Percentiles rank a stretch among this genome's conserved stretches.
Evolutionary conservation across 2,113 vertebrate genomes (phyloP).

Genomic region (Antechinus flavipes): DNA sequence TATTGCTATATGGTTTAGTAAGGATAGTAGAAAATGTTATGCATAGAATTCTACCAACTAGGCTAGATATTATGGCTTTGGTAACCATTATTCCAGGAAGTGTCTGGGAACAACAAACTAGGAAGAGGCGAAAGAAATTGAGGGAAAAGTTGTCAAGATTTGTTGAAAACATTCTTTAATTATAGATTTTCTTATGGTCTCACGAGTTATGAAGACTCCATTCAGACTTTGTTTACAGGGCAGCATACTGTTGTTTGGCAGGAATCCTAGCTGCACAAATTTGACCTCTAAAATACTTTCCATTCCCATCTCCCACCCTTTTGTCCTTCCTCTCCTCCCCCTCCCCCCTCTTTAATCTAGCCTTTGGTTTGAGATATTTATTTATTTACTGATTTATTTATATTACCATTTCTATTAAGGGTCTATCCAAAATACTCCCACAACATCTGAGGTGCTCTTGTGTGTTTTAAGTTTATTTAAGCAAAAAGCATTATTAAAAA

Average conservation of each 20-base stretch:
- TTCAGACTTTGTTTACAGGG: conserved; percentile 76
- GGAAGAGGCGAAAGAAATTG: neutral
- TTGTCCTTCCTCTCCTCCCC: neutral
- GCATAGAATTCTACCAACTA: neutral
- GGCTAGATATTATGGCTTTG: neutral
- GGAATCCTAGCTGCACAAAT: conserved; percentile 79
- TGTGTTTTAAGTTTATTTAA: conserved; percentile 70
- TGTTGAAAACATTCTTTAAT: conserved; percentile 46
- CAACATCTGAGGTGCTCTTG: neutral
- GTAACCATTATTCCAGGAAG: neutral
- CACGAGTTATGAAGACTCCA: conserved; percentile 53
- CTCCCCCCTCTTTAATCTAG: conserved; percentile 19
- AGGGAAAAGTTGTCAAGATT: conserved; percentile 23
- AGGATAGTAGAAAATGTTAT: neutral
- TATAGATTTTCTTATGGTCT: conserved; percentile 54
- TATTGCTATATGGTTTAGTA: too few species aligned
- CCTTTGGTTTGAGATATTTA: conserved; percentile 25
- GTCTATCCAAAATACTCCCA: neutral
- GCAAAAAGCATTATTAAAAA: conserved; percentile 71
- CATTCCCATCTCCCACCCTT: conserved; percentile 13
- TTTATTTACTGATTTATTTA: conserved; percentile 13
- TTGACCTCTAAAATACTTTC: conserved; percentile 80
- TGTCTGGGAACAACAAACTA: neutral
- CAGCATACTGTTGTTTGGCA: conserved; percentile 69
- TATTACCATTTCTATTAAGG: neutral